Evolutionary conservation across 2,797 vertebrate genomes (phyloP).

Genomic region (Gambelia wislizenii): DNA sequence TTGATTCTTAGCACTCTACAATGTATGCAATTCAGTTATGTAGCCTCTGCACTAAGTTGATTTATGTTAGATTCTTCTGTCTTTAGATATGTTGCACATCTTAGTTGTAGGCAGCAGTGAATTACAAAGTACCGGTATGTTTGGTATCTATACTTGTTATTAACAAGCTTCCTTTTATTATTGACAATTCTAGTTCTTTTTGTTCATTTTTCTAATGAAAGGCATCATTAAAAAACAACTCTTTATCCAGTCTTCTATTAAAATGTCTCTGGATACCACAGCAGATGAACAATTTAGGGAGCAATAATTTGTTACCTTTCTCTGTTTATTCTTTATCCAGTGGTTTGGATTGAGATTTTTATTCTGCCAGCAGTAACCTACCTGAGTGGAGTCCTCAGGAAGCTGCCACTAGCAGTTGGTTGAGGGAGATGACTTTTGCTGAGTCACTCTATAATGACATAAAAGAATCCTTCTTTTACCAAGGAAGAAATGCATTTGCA

Average conservation of each 20-base stretch:
- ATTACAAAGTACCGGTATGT: background rate
- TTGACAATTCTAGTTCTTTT: slow-evolving; percentile 5
- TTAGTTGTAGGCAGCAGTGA: background rate
- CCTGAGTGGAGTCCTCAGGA: background rate
- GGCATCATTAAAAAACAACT: background rate
- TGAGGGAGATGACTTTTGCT: background rate
- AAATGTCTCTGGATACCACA: background rate
- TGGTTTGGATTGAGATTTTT: background rate
- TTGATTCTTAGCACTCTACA: background rate
- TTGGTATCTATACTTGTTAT: background rate
- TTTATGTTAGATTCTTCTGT: background rate
- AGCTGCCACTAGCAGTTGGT: background rate
- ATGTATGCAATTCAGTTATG: background rate
- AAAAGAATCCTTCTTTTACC: background rate
- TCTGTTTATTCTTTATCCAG: background rate
- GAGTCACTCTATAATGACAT: background rate
- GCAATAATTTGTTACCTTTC: background rate
- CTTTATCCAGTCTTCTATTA: slow-evolving; percentile 16
- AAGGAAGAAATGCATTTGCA: background rate
- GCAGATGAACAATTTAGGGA: background rate
- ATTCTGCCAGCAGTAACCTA: background rate
- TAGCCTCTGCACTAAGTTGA: background rate
- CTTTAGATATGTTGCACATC: background rate
- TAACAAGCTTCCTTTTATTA: background rate
- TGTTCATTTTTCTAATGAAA: background rate